Conservation (phyloP, 2,113 vertebrate genomes). For the Brachyistius frenatus region DNA sequence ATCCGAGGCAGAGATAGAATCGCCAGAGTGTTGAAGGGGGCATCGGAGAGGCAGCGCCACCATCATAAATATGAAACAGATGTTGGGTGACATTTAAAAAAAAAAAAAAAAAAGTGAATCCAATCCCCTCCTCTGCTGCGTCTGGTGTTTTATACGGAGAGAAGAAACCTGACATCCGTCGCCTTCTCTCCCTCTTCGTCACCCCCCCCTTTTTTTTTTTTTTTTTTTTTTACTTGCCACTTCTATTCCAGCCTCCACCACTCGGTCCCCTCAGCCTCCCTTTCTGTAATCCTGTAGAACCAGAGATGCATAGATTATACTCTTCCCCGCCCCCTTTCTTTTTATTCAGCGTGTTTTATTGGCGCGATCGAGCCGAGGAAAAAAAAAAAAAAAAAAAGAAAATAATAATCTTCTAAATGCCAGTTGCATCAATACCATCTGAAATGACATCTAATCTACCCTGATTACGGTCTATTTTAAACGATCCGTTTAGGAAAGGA, state of each 20-base stretch:
- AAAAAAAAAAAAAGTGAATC: slow-evolving; percentile 63
- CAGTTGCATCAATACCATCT: slow-evolving; percentile 58
- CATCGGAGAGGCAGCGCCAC: slow-evolving; percentile 77
- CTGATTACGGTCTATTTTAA: slow-evolving; percentile 72
- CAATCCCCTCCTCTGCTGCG: slow-evolving; percentile 80
- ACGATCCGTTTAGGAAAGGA: slow-evolving; percentile 43
- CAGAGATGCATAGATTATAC: slow-evolving; percentile 77
- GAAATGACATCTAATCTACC: slow-evolving; percentile 71
- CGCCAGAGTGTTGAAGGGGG: slow-evolving; percentile 80
- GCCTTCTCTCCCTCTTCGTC: slow-evolving; percentile 49
- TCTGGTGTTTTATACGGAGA: slow-evolving; percentile 74
- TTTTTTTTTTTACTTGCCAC: slow-evolving; percentile 36
- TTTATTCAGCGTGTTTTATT: slow-evolving; percentile 70
- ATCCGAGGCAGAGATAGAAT: slow-evolving; percentile 84
- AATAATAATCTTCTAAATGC: slow-evolving; percentile 36
- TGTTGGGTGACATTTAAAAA: slow-evolving; percentile 84
- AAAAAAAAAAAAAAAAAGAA: background rate
- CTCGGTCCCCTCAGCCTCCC: slow-evolving; percentile 21
- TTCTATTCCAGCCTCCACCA: slow-evolving; percentile 34
- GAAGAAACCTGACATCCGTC: slow-evolving; percentile 71
- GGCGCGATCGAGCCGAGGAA: slow-evolving; percentile 54
- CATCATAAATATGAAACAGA: slow-evolving; percentile 87
- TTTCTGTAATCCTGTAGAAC: slow-evolving; percentile 69
- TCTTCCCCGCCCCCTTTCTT: slow-evolving; percentile 16
- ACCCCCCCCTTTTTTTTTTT: background rate